Percentiles rank a stretch among this genome's conserved stretches.
Evolutionary conservation across 1,140 invertebrate genomes (phyloP).

Genomic region (Drosophila subpulchrella): DNA sequence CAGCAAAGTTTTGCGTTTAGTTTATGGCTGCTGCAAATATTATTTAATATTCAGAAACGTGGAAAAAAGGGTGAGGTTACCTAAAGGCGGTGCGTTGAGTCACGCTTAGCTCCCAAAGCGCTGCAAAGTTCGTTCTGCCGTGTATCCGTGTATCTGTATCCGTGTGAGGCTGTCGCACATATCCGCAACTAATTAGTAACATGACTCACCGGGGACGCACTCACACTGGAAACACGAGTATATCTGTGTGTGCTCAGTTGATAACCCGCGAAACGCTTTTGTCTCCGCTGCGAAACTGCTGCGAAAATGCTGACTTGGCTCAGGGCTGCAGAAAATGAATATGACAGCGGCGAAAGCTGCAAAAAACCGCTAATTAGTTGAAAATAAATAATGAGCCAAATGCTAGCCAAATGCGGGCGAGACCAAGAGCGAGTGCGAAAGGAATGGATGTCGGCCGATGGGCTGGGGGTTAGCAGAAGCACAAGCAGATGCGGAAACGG

Average conservation of each 20-base stretch:
- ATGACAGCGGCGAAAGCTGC: conserved; percentile 49
- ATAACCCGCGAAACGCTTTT: conserved; percentile 70
- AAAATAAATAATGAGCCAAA: conserved; percentile 76
- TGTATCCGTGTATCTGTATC: conserved; percentile 7
- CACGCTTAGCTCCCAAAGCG: conserved; percentile 39
- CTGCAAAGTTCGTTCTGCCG: conserved; percentile 48
- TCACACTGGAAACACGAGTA: background rate
- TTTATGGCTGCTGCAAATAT: conserved; percentile 58
- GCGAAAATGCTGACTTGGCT: conserved; percentile 20
- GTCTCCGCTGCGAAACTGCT: conserved; percentile 30
- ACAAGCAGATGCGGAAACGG: too few relatives aligned
- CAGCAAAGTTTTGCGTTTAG: conserved; percentile 52
- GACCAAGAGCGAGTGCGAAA: conserved; percentile 33
- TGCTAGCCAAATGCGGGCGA: conserved; percentile 51
- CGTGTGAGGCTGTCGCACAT: conserved; percentile 57
- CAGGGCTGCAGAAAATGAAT: conserved; percentile 31
- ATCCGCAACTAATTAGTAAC: conserved; percentile 80
- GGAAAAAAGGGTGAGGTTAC: background rate
- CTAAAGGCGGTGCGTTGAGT: background rate
- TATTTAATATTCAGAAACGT: conserved; percentile 56
- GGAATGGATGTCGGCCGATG: background rate
- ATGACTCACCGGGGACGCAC: conserved; percentile 68
- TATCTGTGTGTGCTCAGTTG: conserved; percentile 37
- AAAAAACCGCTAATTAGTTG: conserved; percentile 78
- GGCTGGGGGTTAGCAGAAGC: background rate